Base-by-base conservation (phyloP, 2,888 invertebrate genomes). In the Cremastobaeus sp. region DNA sequence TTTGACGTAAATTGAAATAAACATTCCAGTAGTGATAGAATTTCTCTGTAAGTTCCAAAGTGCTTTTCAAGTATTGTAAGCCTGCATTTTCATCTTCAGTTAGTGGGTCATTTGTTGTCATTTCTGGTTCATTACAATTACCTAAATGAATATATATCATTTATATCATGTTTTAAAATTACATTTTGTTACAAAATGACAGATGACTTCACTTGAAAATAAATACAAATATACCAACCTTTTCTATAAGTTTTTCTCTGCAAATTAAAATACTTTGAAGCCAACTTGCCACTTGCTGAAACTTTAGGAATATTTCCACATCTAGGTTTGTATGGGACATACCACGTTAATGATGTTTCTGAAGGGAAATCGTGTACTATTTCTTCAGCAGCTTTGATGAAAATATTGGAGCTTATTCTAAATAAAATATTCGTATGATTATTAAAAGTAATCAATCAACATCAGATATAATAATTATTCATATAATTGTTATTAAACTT, bases 361-460 rank as follows among this genome's bases (percentile, higher is more conserved):
- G 11, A 9, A 0, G 55, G 55, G 25, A 14, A 57, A 9, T 4
- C 20, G 3, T 41, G 3, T 4, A 43, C 55, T 6, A 57, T 57
- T 57, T 57, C 55, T 17, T 57, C 14, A 1, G 43, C 2, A 9
- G 43, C 43, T n/a, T 57, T 41, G 1, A 32, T 21, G n/a, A 57
- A 57, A 9, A 43, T 5, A 34, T 30, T 17, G 15, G 47, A 0
- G n/a, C 2, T 1, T 25, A 45, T 25, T 45, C 45, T 47, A 30
- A 30, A 47, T 41, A 3, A 25, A 25, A 25, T 25, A 25, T 43
- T 18, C 1, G 12, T 21, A 20, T 18, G 12, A 18, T 41, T 41
- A 20, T 41, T 41, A 41, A 18, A 17, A n/a, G n/a, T 80, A 80
- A 79, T n/a, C n/a, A n/a, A n/a, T 76, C 71, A n/a, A n/a, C 74